Conservation (phyloP, 2,888 invertebrate species). For the Acanthacorydalis orientalis region DNA sequence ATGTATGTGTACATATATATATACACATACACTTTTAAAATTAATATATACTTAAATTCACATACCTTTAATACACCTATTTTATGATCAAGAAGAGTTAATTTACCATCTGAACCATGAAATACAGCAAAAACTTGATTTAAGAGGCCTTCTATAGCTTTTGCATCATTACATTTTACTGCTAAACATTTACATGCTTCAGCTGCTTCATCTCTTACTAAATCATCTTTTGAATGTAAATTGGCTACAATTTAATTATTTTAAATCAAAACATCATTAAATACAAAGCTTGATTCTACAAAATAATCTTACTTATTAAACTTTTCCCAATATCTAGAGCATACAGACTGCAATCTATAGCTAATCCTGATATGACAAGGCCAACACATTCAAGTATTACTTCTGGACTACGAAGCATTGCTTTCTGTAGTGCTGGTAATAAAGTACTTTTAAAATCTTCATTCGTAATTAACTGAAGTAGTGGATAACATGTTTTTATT, state of each 20-base stretch:
- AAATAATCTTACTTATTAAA: slow-evolving; percentile 43
- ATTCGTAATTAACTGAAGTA: slow-evolving; percentile 42
- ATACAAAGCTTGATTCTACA: not conserved
- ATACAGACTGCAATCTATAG: slow-evolving; percentile 61
- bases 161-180: slow-evolving; percentile 46
- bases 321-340: slow-evolving; percentile 66
- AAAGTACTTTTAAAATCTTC: slow-evolving; percentile 56
- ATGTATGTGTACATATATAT: too few species aligned
- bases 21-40: too few species aligned
- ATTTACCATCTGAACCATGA: slow-evolving; percentile 78
- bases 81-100: slow-evolving; percentile 77
- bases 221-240: slow-evolving; percentile 71
- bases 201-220: slow-evolving; percentile 56
- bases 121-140: slow-evolving; percentile 61
- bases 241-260: slow-evolving; percentile 37
- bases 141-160: slow-evolving; percentile 49
- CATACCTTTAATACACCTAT: slow-evolving; percentile 62
- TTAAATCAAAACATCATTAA: not conserved
- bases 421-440: slow-evolving; percentile 75
- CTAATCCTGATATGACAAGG: slow-evolving; percentile 50
- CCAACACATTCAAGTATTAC: slow-evolving; percentile 70
- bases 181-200: slow-evolving; percentile 55
- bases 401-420: slow-evolving; percentile 88
- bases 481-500: slow-evolving; percentile 45
- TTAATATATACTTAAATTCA: too few species aligned